Percentiles rank a stretch among this genome's conserved stretches.
phyloP scores from a whole-genome alignment of 1,140 invertebrate genomes.

The Bombus fervidus region DNA sequence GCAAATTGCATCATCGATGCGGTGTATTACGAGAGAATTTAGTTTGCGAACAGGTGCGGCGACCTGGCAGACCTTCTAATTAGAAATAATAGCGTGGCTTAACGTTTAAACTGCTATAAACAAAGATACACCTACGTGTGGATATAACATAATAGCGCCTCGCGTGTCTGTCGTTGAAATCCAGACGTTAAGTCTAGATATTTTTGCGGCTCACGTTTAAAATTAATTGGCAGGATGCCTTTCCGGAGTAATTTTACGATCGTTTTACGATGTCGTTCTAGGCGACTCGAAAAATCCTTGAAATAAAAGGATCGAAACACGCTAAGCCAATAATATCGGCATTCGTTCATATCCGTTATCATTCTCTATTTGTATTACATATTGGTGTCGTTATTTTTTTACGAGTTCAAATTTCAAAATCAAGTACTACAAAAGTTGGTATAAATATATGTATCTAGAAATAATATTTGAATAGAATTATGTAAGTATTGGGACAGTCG shows the following conservation, averaged over 20 bases:
- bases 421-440: too few species aligned
- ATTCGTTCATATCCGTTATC: too few species aligned
- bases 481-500: neutral
- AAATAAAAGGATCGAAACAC: neutral
- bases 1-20: neutral
- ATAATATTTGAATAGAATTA: too few species aligned
- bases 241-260: neutral
- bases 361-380: too few species aligned
- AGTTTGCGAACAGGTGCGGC: conserved; percentile 1
- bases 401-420: too few species aligned
- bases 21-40: conserved; percentile 18
- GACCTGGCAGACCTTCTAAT: conserved; percentile 50
- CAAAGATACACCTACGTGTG: neutral
- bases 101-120: conserved; percentile 38
- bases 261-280: neutral
- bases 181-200: neutral
- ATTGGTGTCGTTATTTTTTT: too few species aligned
- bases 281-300: neutral
- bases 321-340: too few species aligned
- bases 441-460: too few species aligned
- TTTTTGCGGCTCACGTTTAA: conserved; percentile 27
- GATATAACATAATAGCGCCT: neutral
- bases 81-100: conserved; percentile 62
- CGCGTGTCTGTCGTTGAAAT: neutral
- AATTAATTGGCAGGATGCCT: conserved; percentile 20